phyloP scores from a whole-genome alignment of 2,797 vertebrate species.

The Garrulus glandarius region DNA sequence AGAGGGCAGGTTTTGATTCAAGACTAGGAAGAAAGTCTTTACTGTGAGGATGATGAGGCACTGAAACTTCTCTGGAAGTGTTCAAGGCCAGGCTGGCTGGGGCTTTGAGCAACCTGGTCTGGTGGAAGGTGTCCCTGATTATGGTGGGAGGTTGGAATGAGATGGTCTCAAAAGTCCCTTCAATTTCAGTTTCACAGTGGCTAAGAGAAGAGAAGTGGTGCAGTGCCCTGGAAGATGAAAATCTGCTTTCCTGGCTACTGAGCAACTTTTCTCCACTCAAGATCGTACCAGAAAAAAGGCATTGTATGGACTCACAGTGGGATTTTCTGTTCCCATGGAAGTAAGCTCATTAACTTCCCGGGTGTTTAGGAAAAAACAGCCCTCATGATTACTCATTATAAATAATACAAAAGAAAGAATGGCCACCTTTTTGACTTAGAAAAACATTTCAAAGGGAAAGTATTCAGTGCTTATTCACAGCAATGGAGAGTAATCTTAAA shows the following conservation, averaged over 20 bases:
- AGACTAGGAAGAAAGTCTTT: background rate
- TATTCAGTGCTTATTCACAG: background rate
- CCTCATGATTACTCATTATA: background rate
- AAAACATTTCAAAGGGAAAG: background rate
- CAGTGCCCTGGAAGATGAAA: background rate
- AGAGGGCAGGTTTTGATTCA: background rate
- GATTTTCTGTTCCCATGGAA: background rate
- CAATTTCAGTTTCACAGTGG: background rate
- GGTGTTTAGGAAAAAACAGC: background rate
- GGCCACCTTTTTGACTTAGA: background rate
- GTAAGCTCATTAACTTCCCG: background rate
- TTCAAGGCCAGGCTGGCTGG: background rate
- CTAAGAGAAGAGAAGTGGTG: background rate
- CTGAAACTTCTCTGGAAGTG: background rate
- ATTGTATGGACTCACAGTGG: background rate
- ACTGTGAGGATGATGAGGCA: background rate
- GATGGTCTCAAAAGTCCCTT: background rate
- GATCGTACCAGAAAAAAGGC: background rate
- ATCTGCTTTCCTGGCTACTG: background rate
- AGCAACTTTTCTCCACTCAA: background rate
- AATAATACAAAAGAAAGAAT: background rate
- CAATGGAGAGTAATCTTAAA: background rate
- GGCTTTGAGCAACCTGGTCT: background rate
- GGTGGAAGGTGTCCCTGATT: background rate
- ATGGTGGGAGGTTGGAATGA: accelerated